phyloP scores from a whole-genome alignment of 2,113 vertebrate genomes.

The Elgaria multicarinata region DNA sequence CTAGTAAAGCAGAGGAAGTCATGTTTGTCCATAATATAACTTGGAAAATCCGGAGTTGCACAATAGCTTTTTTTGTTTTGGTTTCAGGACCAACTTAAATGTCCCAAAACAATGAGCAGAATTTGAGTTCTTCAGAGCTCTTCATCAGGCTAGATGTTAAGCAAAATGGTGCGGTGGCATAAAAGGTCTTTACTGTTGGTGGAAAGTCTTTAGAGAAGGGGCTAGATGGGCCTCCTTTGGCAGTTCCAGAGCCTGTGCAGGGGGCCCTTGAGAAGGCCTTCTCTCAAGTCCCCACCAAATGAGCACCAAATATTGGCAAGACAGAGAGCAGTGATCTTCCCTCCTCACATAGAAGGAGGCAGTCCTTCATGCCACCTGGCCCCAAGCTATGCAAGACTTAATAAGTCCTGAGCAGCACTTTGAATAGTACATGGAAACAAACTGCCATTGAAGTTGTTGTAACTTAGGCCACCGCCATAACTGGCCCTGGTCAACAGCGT shows the following conservation, averaged over 20 bases:
- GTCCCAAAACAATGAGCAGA: background rate
- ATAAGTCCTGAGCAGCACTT: too few species aligned
- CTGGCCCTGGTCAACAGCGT: background rate
- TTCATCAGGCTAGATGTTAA: background rate
- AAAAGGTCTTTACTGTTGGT: background rate
- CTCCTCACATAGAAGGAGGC: background rate
- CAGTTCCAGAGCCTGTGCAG: background rate
- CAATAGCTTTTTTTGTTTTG: background rate
- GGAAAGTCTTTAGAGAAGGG: background rate
- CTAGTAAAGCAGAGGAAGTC: background rate
- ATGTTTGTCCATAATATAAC: background rate
- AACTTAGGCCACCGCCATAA: too few species aligned
- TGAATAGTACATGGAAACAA: background rate
- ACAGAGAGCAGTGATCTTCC: background rate
- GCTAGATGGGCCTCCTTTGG: background rate
- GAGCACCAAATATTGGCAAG: background rate
- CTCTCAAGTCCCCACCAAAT: background rate
- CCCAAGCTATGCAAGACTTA: too few species aligned
- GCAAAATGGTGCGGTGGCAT: background rate
- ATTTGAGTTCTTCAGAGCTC: background rate
- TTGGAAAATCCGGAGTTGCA: background rate
- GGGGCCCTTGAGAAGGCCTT: background rate
- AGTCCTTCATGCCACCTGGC: background rate
- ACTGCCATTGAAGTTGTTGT: background rate
- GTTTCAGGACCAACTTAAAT: background rate